Percentiles rank a stretch among this genome's conserved stretches.
phyloP scores from a whole-genome alignment of 2,888 invertebrate genomes.

The Cylindroiulus punctatus region DNA sequence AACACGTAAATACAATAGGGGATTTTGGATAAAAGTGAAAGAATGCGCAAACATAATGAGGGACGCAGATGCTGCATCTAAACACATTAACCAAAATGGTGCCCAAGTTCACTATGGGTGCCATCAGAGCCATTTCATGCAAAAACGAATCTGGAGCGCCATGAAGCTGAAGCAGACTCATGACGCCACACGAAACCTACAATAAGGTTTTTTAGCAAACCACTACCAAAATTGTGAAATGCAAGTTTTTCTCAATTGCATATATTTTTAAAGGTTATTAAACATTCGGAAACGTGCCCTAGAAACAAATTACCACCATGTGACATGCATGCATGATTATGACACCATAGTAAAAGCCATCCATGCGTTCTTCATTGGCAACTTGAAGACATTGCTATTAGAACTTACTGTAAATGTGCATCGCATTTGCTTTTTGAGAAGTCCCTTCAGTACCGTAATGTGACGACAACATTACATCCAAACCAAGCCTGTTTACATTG shows the following conservation, averaged over 20 bases:
- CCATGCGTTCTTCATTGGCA: not conserved
- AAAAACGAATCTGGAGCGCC: too few relatives aligned
- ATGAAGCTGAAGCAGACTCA: too few relatives aligned
- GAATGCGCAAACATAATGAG: not conserved
- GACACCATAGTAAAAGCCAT: not conserved
- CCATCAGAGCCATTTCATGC: too few relatives aligned
- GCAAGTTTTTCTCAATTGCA: not conserved
- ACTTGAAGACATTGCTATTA: too few relatives aligned
- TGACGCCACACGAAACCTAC: not conserved
- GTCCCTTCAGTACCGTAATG: too few relatives aligned
- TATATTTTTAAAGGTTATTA: not conserved
- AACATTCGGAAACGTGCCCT: slow-evolving; percentile 16
- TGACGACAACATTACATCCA: too few relatives aligned
- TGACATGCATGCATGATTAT: too few relatives aligned
- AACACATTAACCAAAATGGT: not conserved
- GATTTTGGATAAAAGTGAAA: not conserved
- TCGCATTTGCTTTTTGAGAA: too few relatives aligned
- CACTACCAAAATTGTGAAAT: not conserved
- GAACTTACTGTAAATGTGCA: too few relatives aligned
- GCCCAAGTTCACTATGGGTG: not conserved
- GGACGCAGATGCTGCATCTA: not conserved
- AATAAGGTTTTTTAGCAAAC: not conserved
- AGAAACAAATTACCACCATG: not conserved
- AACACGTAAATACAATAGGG: slow-evolving; percentile 10
- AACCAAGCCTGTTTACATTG: too few relatives aligned